Evolutionary conservation across 30 jellyfish, hydroid and myxozoan species (phyloP), one percentile per base, ranked within the genome.

Genomic region (Hydractinia symbiolongicarpus): DNA sequence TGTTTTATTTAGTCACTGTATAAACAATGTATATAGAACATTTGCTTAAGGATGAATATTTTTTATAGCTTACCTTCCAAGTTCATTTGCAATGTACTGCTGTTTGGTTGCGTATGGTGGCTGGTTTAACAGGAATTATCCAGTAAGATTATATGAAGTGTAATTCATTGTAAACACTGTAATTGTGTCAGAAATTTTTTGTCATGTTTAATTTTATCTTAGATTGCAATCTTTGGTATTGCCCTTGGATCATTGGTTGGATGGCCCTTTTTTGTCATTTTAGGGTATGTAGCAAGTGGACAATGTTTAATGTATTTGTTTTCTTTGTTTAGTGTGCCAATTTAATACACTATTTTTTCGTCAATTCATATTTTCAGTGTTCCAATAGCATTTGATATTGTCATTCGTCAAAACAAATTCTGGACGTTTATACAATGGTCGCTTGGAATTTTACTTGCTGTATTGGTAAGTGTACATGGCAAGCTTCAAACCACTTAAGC

Each of bases 81-180:
- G 98, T 86, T 81, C 96, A 66, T 93, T 93, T 80, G 96, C 96
- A 9, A 93, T 93, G 98, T 84, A 81, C 58, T 73, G 88, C 74
- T 84, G 96, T 83, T 62, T 87, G 90, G 54, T 93, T 11, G 96
- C 96, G 7, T 87, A 83, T 88, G 98, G 98, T 83, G 98, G 96
- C 16, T 93, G 98, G 98, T 86, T 93, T 72, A 67, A 40, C 52
- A 81, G 87, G 19, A 87, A 87, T 75, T 87, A 67, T 67, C 78
- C 96, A 11, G 98, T 93, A 67, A 58, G 96, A 67, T 49, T 58
- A 58, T 3, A 11, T 11, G 69, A 58, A 58, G 3, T 58, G 69
- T 58, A 11, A 11, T 58, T 58, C 69, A 1, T 11, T 58, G 19
- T 13, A 58, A 16, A 58, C 69, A 44, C 19, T 0, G 74, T 13